phyloP scores from a whole-genome alignment of 2,888 invertebrate genomes.

The Acleris laterana region DNA sequence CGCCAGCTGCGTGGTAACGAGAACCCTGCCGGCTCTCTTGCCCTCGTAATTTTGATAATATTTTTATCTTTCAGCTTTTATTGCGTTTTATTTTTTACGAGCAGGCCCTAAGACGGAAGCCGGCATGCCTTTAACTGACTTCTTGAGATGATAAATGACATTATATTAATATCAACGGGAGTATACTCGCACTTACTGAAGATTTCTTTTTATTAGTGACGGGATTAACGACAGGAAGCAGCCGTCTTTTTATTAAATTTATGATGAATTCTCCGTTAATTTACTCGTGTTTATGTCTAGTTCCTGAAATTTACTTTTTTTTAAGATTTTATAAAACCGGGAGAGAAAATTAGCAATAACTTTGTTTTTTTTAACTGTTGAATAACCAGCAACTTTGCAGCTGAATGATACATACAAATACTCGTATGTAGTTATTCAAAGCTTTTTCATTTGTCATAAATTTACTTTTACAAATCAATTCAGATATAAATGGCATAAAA shows the following conservation, averaged over 20 bases:
- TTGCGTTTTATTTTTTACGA: conserved; percentile 66
- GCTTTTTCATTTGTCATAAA: too few species aligned
- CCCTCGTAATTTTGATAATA: conserved; percentile 67
- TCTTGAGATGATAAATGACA: conserved; percentile 50
- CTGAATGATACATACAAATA: too few species aligned
- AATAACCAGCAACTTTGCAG: too few species aligned
- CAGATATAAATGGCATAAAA: too few species aligned
- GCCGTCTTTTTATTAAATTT: background rate
- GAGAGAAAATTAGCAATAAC: background rate
- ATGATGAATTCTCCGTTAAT: background rate
- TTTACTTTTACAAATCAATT: too few species aligned
- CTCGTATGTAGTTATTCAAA: too few species aligned
- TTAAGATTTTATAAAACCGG: background rate
- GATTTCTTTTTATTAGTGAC: conserved; percentile 13
- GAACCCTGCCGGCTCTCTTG: conserved; percentile 55
- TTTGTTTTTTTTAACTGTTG: too few species aligned
- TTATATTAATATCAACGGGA: conserved; percentile 17
- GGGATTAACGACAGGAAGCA: background rate
- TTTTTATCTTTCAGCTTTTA: conserved; percentile 68
- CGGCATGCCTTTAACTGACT: conserved; percentile 42
- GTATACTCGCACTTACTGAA: conserved; percentile 16
- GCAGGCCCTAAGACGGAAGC: conserved; percentile 46
- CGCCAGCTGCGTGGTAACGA: conserved; percentile 50
- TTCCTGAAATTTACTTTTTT: background rate
- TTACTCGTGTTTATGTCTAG: background rate